These are phyloP conservation scores for Nycticorax nycticorax DNA, from an alignment of 2,113 vertebrate genomes.

Conservation along the genomic window DNA sequence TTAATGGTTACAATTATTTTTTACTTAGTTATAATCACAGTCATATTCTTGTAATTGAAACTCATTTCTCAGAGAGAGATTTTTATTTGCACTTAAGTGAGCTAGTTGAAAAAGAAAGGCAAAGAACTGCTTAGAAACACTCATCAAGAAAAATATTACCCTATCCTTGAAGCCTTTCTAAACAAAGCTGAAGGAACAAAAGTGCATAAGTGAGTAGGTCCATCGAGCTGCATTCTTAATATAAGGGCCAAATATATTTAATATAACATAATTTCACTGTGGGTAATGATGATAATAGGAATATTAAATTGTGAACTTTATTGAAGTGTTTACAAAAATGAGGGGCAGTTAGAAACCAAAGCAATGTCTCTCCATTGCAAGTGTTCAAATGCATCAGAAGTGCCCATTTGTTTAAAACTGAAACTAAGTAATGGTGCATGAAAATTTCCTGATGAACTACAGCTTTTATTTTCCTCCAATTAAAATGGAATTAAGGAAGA, in stretches of 20 bases:
- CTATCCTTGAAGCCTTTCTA: not conserved
- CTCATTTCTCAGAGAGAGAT: not conserved
- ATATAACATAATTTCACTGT: not conserved
- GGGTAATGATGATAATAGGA: not conserved
- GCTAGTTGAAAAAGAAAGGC: not conserved
- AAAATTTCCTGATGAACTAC: not conserved
- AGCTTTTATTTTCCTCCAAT: not conserved
- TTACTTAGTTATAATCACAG: not conserved
- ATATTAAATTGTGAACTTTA: not conserved
- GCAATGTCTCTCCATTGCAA: not conserved
- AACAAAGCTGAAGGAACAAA: not conserved
- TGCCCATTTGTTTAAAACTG: not conserved
- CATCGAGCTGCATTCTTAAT: not conserved
- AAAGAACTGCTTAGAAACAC: not conserved
- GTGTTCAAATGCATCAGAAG: not conserved
- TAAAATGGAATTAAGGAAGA: conserved; percentile 1
- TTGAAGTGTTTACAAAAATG: not conserved
- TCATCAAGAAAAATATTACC: not conserved
- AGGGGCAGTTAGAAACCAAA: not conserved
- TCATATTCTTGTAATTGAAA: not conserved
- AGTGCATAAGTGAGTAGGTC: not conserved
- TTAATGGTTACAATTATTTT: not conserved
- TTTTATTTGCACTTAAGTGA: not conserved
- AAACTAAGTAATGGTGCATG: not conserved
- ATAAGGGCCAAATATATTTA: not conserved